Conservation (phyloP, 2,888 invertebrate genomes). For the Ptilodon capucinus region DNA sequence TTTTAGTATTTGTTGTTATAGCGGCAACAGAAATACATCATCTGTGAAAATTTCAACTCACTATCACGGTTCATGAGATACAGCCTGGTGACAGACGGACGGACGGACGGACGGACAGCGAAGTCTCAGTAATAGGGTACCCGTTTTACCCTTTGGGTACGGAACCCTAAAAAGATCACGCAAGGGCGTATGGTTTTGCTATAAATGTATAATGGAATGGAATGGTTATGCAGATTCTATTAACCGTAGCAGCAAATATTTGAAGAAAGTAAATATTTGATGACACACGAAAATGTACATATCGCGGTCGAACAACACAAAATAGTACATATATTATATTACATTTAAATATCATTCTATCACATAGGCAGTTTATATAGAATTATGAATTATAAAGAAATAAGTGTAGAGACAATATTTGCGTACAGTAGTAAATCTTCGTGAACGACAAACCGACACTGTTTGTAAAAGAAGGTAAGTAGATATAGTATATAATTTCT, state of each 20-base stretch:
- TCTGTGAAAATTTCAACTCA: too few relatives aligned
- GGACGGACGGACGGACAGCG: too few relatives aligned
- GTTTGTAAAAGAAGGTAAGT: too few relatives aligned
- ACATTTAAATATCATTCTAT: neutral
- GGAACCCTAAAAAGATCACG: neutral
- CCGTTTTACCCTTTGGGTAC: too few relatives aligned
- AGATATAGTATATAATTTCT: too few relatives aligned
- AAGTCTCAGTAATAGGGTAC: too few relatives aligned
- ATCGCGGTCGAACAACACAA: constrained; percentile 12
- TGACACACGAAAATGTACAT: constrained; percentile 35
- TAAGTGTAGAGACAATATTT: constrained; percentile 23
- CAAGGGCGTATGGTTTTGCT: constrained; percentile 14
- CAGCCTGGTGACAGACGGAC: too few relatives aligned
- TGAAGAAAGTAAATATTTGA: constrained; percentile 41
- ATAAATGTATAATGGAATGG: too few relatives aligned
- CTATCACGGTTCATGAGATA: too few relatives aligned
- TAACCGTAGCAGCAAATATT: constrained; percentile 34
- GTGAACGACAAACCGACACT: constrained; percentile 6
- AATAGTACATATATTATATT: neutral
- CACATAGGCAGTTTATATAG: constrained; percentile 5
- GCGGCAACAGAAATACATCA: too few relatives aligned
- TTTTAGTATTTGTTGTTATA: too few relatives aligned
- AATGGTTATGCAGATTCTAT: constrained; percentile 1
- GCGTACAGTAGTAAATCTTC: constrained; percentile 3
- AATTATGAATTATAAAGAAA: constrained; percentile 22